Conservation (phyloP, 2,797 vertebrate genomes). For the Echiichthys vipera region DNA sequence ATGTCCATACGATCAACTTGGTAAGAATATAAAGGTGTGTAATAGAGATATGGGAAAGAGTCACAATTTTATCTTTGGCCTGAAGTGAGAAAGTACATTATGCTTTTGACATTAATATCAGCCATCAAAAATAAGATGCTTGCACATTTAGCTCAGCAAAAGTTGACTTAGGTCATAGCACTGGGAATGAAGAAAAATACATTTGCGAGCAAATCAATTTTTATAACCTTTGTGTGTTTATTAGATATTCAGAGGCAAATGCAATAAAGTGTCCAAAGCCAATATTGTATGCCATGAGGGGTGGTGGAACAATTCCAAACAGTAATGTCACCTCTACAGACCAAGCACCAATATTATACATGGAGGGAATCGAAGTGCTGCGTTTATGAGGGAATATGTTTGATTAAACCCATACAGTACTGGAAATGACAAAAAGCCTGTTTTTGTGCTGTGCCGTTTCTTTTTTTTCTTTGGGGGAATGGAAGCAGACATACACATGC, state of each 20-base stretch:
- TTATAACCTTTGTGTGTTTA: conserved; percentile 82
- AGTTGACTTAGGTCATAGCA: conserved; percentile 70
- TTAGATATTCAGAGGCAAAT: conserved; percentile 80
- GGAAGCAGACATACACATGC: conserved; percentile 45
- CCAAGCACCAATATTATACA: conserved; percentile 61
- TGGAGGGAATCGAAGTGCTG: conserved; percentile 64
- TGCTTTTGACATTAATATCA: conserved; percentile 19
- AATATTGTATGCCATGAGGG: conserved; percentile 68
- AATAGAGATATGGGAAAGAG: neutral
- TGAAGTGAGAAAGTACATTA: conserved; percentile 26
- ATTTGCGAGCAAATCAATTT: conserved; percentile 81
- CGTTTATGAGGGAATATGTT: conserved; percentile 78
- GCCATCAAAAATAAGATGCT: conserved; percentile 48
- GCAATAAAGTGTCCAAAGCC: conserved; percentile 80
- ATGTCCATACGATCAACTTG: conserved; percentile 26
- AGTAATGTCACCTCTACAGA: conserved; percentile 79
- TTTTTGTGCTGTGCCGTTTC: conserved; percentile 33
- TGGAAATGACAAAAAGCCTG: conserved; percentile 61
- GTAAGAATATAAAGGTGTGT: neutral
- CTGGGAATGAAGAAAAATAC: conserved; percentile 78
- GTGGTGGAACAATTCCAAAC: conserved; percentile 78
- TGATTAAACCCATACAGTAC: conserved; percentile 74
- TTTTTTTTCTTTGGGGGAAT: neutral
- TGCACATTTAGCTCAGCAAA: conserved; percentile 52
- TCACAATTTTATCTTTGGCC: conserved; percentile 1